Evolutionary conservation across 2,888 invertebrate genomes (phyloP).

Genomic region (Cerceris ruficornis): DNA sequence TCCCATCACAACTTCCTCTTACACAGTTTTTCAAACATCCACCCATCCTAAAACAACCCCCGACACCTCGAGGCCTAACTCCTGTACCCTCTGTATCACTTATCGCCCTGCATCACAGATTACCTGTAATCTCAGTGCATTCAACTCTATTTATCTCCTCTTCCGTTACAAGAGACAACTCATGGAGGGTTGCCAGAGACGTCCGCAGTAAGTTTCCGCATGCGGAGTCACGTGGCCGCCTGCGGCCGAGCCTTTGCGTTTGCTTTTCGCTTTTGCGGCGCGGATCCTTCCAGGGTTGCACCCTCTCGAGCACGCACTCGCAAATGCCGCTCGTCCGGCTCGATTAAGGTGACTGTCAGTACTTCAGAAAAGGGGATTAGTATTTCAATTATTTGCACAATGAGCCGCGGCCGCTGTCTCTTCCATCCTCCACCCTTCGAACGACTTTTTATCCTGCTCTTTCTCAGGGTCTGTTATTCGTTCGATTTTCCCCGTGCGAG

Average conservation of each 20-base stretch:
- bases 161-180: neutral
- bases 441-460: neutral
- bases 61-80: too few relatives aligned
- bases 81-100: too few relatives aligned
- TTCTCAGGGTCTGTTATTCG: neutral
- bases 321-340: conserved; percentile 47
- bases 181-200: neutral
- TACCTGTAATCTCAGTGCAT: neutral
- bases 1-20: too few relatives aligned
- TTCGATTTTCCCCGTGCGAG: conserved; percentile 16
- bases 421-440: neutral
- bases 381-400: conserved; percentile 81
- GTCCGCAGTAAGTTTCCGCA: conserved; percentile 52
- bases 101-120: too few relatives aligned
- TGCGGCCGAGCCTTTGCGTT: conserved; percentile 64
- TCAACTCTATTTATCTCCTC: neutral
- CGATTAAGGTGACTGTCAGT: conserved; percentile 56
- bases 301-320: conserved; percentile 67
- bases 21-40: too few relatives aligned
- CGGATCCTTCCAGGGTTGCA: conserved; percentile 72
- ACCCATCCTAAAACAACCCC: too few relatives aligned
- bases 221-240: conserved; percentile 79
- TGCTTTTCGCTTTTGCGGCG: conserved; percentile 69
- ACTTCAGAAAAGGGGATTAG: conserved; percentile 74
- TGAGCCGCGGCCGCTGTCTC: conserved; percentile 53